Base-by-base conservation (phyloP, 2,797 vertebrate species). In the Acipenser transmontanus region DNA sequence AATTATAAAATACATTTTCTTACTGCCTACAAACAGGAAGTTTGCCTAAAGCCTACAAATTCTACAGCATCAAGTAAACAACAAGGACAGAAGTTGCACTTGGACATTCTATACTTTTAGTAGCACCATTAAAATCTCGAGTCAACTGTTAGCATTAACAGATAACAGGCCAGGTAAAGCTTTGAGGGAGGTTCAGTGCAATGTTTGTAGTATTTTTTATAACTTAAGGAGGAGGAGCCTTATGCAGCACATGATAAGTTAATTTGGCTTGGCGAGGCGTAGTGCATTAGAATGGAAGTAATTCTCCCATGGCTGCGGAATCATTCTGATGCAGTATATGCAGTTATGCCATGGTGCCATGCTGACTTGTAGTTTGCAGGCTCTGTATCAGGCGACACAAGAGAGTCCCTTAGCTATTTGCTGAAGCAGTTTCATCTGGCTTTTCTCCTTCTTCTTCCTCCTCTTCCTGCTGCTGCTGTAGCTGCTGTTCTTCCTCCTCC, bases 71-170 rank as follows among this genome's bases (percentile, higher is more conserved):
- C 78, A 77, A 76, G 74, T 75, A 86, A 77, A 77, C 17, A 80
- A 59, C 69, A 66, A 61, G 71, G 68, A 84, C 80, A 85, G 77
- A 67, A 65, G 66, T 70, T 75, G 75, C 49, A 69, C 50, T 81
- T 77, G 72, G 84, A 89, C 88, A 81, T 88, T 78, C 82, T 87
- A 88, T 78, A 85, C 77, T 85, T 85, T 81, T 80, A 83, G 88
- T 90, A 93, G 92, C 91, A 94, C 91, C 92, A 89, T 80, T 87
- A 82, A 85, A 91, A 90, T 87, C 87, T 85, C 81, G 73, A 76
- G 83, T 81, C 84, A 85, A 84, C 84, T 86, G 82, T 81, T 85
- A 50, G 52, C 59, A 80, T 72, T 79, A 82, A 74, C 62, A 85
- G 82, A 80, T 77, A 83, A 88, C 77, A 80, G 78, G 76, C 83